These are phyloP conservation scores for Salvelinus namaycush DNA, from an alignment of 2,113 vertebrate genomes.

Conservation along the genomic window DNA sequence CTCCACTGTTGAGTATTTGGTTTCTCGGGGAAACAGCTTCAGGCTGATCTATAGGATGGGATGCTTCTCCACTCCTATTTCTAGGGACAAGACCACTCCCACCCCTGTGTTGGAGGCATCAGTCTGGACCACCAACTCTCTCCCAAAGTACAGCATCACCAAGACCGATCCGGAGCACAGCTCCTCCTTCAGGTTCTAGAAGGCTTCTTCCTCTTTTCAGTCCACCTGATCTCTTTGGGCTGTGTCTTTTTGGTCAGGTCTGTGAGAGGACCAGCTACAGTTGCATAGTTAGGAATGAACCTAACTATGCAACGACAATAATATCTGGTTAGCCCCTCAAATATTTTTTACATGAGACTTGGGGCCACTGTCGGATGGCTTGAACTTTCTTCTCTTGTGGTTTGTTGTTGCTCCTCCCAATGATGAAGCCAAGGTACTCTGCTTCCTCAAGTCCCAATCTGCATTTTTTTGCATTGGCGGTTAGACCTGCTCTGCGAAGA, in stretches of 20 bases:
- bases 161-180: not conserved
- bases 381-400: not conserved
- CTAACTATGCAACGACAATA: too few species aligned
- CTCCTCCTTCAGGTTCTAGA: not conserved
- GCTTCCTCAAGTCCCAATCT: not conserved
- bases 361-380: not conserved
- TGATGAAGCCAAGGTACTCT: not conserved
- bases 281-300: too few species aligned
- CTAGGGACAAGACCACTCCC: not conserved
- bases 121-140: not conserved
- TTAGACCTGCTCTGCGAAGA: not conserved
- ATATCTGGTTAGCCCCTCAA: too few species aligned
- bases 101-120: slow-evolving; percentile 3
- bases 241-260: not conserved
- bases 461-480: not conserved
- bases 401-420: not conserved
- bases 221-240: not conserved
- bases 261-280: not conserved
- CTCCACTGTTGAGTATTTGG: not conserved
- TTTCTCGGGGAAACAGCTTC: not conserved
- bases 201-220: not conserved
- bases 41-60: not conserved
- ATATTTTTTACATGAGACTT: too few species aligned
- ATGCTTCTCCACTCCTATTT: not conserved
- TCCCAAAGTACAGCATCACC: not conserved